Evolutionary conservation across 2,113 vertebrate species (phyloP).

Genomic region (Mesembrinibis cayennensis): DNA sequence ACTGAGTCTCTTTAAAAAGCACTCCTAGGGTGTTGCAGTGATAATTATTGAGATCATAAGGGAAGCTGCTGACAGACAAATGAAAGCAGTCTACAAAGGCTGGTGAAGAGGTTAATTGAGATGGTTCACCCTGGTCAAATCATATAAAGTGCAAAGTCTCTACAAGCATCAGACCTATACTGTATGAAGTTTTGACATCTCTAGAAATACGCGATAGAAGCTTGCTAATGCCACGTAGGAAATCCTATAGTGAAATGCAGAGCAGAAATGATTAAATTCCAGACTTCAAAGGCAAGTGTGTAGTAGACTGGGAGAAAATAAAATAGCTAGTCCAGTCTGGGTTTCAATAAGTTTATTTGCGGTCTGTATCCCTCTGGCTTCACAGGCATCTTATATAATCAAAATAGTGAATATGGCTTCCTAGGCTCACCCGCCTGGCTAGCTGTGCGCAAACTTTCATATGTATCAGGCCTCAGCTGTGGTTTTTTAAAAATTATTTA

Average conservation of each 20-base stretch:
- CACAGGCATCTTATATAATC: neutral
- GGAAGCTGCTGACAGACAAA: neutral
- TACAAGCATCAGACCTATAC: neutral
- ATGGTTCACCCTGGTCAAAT: neutral
- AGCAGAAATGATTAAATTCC: neutral
- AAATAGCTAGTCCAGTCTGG: neutral
- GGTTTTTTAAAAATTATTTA: neutral
- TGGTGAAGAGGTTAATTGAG: neutral
- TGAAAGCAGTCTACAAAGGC: neutral
- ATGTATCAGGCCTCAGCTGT: neutral
- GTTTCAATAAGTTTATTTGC: neutral
- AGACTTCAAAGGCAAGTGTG: neutral
- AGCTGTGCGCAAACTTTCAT: neutral
- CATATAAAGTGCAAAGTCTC: neutral
- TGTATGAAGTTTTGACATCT: neutral
- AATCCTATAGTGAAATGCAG: neutral
- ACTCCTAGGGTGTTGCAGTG: neutral
- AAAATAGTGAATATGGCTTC: neutral
- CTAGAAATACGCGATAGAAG: neutral
- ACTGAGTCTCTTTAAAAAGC: neutral
- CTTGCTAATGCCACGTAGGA: neutral
- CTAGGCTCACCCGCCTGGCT: neutral
- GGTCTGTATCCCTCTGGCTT: neutral
- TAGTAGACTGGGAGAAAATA: neutral
- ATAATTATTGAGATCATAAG: neutral